Evolutionary conservation across 2,113 vertebrate species (phyloP).

Genomic region (Ranitomeya variabilis): DNA sequence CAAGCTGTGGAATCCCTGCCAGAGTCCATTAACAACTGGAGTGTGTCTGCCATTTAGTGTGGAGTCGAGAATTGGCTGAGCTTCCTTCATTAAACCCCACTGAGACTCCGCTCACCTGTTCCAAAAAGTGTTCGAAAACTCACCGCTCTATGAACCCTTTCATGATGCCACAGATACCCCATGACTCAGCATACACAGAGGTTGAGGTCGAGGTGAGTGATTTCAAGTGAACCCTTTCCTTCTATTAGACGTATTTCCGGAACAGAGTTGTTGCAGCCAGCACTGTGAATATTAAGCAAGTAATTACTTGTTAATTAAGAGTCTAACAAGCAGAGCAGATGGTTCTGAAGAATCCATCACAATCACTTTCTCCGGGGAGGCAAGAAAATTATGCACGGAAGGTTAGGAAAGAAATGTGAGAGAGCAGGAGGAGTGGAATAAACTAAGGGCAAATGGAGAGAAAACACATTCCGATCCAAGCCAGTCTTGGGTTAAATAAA

Average conservation of each 20-base stretch:
- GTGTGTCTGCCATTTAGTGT: constrained; percentile 51
- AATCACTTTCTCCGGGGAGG: constrained; percentile 53
- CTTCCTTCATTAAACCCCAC: constrained; percentile 43
- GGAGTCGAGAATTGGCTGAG: constrained; percentile 48
- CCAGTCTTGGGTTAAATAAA: constrained; percentile 19
- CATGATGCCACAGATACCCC: constrained; percentile 7
- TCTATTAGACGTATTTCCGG: background rate
- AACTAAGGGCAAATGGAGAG: constrained; percentile 17
- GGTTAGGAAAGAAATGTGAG: constrained; percentile 47
- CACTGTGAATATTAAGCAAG: constrained; percentile 51
- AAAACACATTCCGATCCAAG: constrained; percentile 14
- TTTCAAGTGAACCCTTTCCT: constrained; percentile 29
- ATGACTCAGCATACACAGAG: background rate
- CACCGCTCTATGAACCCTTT: background rate
- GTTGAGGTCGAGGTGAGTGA: background rate
- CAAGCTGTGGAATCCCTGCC: constrained; percentile 49
- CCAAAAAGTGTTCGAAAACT: background rate
- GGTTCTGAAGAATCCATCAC: constrained; percentile 59
- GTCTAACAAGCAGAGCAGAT: constrained; percentile 61
- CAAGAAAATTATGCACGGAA: constrained; percentile 45
- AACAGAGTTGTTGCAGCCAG: constrained; percentile 27
- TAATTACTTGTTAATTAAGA: constrained; percentile 63
- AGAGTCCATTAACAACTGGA: constrained; percentile 46
- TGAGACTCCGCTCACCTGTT: constrained; percentile 45
- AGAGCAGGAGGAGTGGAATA: constrained; percentile 21